Evolutionary conservation across 1,140 invertebrate species (phyloP).

Genomic region (Atta cephalotes): DNA sequence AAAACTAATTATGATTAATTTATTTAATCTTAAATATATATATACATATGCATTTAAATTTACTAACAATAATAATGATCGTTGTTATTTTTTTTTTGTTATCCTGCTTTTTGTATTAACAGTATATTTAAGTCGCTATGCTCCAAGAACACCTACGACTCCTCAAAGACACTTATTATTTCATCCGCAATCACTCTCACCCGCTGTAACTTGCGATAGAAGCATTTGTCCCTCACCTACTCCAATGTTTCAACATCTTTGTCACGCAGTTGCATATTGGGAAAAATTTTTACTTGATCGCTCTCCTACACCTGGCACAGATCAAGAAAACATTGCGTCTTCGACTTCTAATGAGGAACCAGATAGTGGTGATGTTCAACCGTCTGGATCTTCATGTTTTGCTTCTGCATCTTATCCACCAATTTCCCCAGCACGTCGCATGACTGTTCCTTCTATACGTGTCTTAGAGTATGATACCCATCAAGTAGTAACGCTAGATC

Average conservation of each 20-base stretch:
- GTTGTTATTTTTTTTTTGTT: conserved; percentile 48
- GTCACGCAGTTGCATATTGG: conserved; percentile 86
- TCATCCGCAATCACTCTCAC: conserved; percentile 77
- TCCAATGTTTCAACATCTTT: conserved; percentile 87
- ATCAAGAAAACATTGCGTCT: conserved; percentile 62
- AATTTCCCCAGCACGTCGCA: conserved; percentile 72
- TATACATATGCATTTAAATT: not conserved
- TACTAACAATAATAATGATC: conserved; percentile 46
- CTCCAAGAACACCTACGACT: conserved; percentile 78
- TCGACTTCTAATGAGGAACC: conserved; percentile 61
- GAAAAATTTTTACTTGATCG: conserved; percentile 82
- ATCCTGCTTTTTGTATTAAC: conserved; percentile 51
- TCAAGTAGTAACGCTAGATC: conserved; percentile 84
- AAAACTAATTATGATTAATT: not conserved
- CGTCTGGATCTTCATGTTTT: conserved; percentile 45
- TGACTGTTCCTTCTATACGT: conserved; percentile 82
- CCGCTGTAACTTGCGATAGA: conserved; percentile 63
- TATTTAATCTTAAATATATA: not conserved
- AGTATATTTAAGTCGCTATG: conserved; percentile 79
- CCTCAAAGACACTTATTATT: conserved; percentile 82
- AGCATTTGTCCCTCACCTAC: conserved; percentile 84
- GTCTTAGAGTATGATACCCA: conserved; percentile 81
- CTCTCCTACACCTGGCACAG: conserved; percentile 74
- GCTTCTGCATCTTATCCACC: conserved; percentile 47
- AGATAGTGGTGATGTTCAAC: conserved; percentile 62